Evolutionary conservation across 2,888 invertebrate species (phyloP).

Genomic region (Rhogogaster chlorosoma): DNA sequence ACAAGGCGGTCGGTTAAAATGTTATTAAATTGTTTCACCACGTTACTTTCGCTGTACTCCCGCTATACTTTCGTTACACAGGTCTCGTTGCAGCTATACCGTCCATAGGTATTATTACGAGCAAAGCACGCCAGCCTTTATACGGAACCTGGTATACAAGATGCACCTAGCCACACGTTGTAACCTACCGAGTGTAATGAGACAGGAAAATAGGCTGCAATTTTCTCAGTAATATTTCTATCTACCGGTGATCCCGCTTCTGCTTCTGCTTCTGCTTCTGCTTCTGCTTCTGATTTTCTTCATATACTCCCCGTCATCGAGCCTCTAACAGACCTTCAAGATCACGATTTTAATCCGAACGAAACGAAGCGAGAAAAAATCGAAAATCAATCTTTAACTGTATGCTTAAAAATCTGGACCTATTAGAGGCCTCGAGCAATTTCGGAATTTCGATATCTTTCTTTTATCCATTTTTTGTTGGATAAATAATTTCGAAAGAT

Average conservation of each 20-base stretch:
- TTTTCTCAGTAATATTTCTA: conserved; percentile 42
- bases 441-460: neutral
- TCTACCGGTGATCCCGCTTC: conserved; percentile 20
- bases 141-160: conserved; percentile 6
- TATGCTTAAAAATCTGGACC: neutral
- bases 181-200: conserved; percentile 39
- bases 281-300: neutral
- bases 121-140: neutral
- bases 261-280: conserved; percentile 15
- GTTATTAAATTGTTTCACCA: conserved; percentile 67
- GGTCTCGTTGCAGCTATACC: conserved; percentile 1
- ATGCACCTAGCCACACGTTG: conserved; percentile 26
- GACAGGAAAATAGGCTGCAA: conserved; percentile 37
- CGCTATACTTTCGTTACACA: conserved; percentile 21
- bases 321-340: neutral
- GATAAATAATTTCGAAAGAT: neutral
- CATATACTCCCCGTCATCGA: neutral
- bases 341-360: neutral
- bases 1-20: conserved; percentile 55
- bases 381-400: neutral
- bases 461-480: neutral
- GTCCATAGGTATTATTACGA: conserved; percentile 26
- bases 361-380: neutral
- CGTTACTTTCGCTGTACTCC: conserved; percentile 57
- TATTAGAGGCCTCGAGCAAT: neutral